phyloP scores from a whole-genome alignment of 2,797 vertebrate species.

The Labeo calbasu region DNA sequence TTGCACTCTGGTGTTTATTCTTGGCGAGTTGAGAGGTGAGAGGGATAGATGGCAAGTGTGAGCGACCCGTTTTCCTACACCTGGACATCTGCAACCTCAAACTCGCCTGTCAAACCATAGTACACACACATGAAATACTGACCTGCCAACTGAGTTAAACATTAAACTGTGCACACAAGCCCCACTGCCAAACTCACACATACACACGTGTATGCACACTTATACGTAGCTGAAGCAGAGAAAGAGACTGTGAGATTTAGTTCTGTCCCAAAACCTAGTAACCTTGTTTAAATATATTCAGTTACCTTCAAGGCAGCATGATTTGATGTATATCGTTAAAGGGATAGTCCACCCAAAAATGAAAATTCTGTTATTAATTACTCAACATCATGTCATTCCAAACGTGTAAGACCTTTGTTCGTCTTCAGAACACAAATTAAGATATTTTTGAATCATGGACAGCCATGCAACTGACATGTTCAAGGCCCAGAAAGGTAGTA shows the following conservation, averaged over 20 bases:
- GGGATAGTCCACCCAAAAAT: too few species aligned
- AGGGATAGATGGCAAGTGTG: slow-evolving; percentile 64
- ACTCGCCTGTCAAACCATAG: slow-evolving; percentile 67
- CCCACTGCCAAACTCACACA: not conserved
- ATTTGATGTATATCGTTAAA: too few species aligned
- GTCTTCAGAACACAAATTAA: too few species aligned
- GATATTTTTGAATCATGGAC: too few species aligned
- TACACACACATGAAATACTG: slow-evolving; percentile 59
- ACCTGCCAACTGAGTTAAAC: slow-evolving; percentile 67
- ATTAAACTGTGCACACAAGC: slow-evolving; percentile 63
- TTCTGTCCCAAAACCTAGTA: not conserved
- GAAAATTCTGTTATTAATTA: too few species aligned
- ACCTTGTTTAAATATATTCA: not conserved
- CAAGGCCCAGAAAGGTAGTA: too few species aligned
- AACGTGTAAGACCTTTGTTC: too few species aligned
- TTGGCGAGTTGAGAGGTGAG: slow-evolving; percentile 55
- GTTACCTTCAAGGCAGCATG: not conserved
- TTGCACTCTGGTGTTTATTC: slow-evolving; percentile 27
- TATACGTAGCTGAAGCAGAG: slow-evolving; percentile 12
- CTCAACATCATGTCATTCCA: too few species aligned
- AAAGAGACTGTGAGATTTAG: not conserved
- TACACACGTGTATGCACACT: slow-evolving; percentile 11
- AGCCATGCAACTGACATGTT: too few species aligned
- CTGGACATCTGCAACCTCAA: slow-evolving; percentile 71
- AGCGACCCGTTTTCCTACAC: slow-evolving; percentile 49